Conservation (phyloP, 1,140 invertebrate species). For the Eriocheir sinensis region DNA sequence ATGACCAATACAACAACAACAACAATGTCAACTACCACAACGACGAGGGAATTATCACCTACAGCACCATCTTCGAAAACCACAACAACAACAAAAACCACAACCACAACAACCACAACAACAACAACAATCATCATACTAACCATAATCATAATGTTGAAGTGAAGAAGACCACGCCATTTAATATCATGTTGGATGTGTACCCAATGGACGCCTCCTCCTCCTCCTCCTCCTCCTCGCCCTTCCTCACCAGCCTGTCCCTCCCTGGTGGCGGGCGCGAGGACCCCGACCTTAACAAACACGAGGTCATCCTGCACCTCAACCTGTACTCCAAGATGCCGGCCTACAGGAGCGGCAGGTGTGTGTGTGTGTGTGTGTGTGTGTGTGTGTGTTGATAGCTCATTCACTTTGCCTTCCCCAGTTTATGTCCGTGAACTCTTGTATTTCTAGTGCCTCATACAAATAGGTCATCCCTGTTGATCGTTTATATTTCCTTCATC, state of each 20-base stretch:
- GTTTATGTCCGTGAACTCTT: neutral
- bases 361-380: neutral
- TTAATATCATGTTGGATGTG: conserved; percentile 67
- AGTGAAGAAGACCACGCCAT: conserved; percentile 17
- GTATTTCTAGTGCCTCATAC: no score
- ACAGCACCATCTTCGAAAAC: neutral
- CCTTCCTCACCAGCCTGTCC: conserved; percentile 57
- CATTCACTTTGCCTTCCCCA: neutral
- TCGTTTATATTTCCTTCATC: no score
- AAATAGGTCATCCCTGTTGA: no score
- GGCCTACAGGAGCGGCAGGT: neutral
- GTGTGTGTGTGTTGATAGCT: neutral
- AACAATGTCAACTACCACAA: neutral
- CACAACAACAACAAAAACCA: neutral
- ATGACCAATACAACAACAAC: neutral
- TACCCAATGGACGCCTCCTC: conserved; percentile 57
- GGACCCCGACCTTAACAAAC: conserved; percentile 39
- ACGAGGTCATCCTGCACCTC: conserved; percentile 56
- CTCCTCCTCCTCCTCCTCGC: neutral
- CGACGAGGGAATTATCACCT: no score
- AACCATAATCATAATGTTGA: neutral
- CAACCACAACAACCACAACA: no score
- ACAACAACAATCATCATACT: no score
- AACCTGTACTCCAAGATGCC: conserved; percentile 53
- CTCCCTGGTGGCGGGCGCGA: neutral